These are phyloP conservation scores for Argyresthia albistria DNA, from an alignment of 2,888 invertebrate genomes.

Conservation along the genomic window DNA sequence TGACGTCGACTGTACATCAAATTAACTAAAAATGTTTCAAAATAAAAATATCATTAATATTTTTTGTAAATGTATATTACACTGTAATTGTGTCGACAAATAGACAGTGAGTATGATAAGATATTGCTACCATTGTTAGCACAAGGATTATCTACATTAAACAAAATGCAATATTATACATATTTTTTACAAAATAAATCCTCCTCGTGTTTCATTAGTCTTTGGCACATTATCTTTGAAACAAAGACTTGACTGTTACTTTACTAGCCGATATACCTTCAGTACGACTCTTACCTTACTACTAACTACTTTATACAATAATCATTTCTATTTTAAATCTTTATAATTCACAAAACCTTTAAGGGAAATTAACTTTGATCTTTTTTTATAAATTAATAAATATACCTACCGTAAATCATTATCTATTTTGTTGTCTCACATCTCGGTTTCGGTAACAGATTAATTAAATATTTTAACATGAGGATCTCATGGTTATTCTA, in stretches of 20 bases:
- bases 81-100: conserved; percentile 64
- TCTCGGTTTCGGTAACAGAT: too few relatives aligned
- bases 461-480: too few relatives aligned
- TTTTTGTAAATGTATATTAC: conserved; percentile 57
- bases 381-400: conserved; percentile 12
- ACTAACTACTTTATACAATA: conserved; percentile 36
- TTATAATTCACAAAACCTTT: too few relatives aligned
- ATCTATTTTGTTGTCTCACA: too few relatives aligned
- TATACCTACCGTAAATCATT: conserved; percentile 7
- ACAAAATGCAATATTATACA: conserved; percentile 23
- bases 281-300: conserved; percentile 24
- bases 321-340: too few relatives aligned
- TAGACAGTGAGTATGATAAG: conserved; percentile 55
- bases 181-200: conserved; percentile 38
- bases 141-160: conserved; percentile 56
- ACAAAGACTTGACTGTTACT: conserved; percentile 58
- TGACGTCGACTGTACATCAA: too few relatives aligned
- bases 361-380: too few relatives aligned
- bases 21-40: too few relatives aligned
- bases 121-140: conserved; percentile 50
- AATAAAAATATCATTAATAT: conserved; percentile 13
- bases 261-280: conserved; percentile 35
- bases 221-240: conserved; percentile 72
- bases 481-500: too few relatives aligned
- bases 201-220: conserved; percentile 46